Evolutionary conservation across 2,113 vertebrate genomes (phyloP).

Genomic region (Alaudala cheleensis): DNA sequence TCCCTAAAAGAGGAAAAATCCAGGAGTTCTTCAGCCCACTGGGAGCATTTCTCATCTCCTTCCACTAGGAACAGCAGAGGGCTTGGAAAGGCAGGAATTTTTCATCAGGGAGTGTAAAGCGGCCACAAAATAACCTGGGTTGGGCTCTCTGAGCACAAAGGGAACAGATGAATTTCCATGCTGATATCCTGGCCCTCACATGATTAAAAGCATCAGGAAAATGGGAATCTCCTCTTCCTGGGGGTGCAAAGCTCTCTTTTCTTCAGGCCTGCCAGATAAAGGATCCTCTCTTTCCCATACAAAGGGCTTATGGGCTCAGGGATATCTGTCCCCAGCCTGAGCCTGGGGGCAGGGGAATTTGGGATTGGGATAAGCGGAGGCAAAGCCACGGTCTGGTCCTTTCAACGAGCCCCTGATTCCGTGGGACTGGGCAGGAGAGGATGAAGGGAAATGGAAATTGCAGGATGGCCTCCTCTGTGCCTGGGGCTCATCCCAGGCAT

Average conservation of each 20-base stretch:
- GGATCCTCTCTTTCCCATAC: constrained; percentile 32
- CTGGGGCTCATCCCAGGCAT: not conserved
- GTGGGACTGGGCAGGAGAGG: not conserved
- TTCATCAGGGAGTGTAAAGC: not conserved
- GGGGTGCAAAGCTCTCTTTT: constrained; percentile 53
- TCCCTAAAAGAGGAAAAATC: not conserved
- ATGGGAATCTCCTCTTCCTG: constrained; percentile 43
- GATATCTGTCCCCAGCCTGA: constrained; percentile 32
- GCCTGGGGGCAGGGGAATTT: constrained; percentile 59
- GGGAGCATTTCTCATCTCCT: not conserved
- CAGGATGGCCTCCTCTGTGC: not conserved
- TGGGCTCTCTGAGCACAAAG: constrained; percentile 10
- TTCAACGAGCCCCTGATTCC: constrained; percentile 17
- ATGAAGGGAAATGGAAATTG: constrained; percentile 52
- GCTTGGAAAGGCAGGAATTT: not conserved
- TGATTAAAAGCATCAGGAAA: constrained; percentile 43
- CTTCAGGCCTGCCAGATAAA: constrained; percentile 44
- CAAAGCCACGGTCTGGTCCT: not conserved
- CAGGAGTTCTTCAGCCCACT: fast-evolving
- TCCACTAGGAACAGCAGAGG: constrained; percentile 58
- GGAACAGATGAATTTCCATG: constrained; percentile 13
- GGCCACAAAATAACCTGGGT: not conserved
- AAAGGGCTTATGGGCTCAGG: constrained; percentile 58
- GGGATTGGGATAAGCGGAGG: constrained; percentile 46
- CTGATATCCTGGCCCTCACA: not conserved